Percentiles rank a stretch among this genome's conserved stretches.
Conservation (phyloP, 2,888 invertebrate species). For the Nephrocerus scutellatus region DNA sequence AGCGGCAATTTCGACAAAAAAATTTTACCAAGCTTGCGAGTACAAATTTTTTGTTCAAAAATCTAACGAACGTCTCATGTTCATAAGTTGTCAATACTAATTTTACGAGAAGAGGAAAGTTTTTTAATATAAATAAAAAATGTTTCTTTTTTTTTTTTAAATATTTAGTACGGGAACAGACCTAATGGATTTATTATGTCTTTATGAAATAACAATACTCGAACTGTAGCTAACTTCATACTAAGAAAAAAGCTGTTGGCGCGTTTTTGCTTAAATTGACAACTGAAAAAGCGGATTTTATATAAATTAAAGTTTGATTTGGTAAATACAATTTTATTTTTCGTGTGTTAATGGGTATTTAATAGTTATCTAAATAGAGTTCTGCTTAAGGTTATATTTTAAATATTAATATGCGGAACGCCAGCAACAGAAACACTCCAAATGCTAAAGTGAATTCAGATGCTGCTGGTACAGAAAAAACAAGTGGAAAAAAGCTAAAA, state of each 20-base stretch:
- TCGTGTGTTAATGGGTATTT: constrained; percentile 5
- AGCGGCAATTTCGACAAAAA: too few species aligned
- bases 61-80: too few species aligned
- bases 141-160: too few species aligned
- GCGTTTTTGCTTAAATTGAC: constrained; percentile 20
- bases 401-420: constrained; percentile 16
- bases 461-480: constrained; percentile 22
- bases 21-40: too few species aligned
- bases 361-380: constrained; percentile 6
- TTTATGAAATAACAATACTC: neutral
- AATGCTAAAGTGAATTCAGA: constrained; percentile 19
- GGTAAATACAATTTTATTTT: constrained; percentile 8
- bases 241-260: constrained; percentile 14
- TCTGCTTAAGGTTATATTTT: constrained; percentile 3
- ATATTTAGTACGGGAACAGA: neutral
- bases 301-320: constrained; percentile 18
- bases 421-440: constrained; percentile 28
- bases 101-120: too few species aligned
- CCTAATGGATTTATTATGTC: neutral
- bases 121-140: too few species aligned
- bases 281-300: constrained; percentile 13
- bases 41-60: too few species aligned
- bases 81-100: too few species aligned
- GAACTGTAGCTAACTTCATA: constrained; percentile 12
- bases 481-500: constrained; percentile 52